A percentile compares a stretch with the other conserved stretches of the same genome.
phyloP scores from a whole-genome alignment of 2,113 vertebrate species.

The Zosterops japonicus region DNA sequence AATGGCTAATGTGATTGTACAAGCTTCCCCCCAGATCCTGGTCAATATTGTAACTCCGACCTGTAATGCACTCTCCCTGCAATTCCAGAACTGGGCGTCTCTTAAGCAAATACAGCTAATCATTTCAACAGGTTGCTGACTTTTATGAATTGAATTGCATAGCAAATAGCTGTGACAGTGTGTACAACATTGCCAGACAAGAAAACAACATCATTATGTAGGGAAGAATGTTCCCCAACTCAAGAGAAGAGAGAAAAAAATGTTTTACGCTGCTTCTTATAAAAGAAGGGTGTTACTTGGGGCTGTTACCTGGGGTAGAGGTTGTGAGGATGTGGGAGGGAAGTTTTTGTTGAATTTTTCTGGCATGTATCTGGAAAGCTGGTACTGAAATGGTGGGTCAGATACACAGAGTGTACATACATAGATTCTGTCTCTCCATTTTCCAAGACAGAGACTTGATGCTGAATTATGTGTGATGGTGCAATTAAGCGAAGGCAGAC shows the following conservation, averaged over 20 bases:
- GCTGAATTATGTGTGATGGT: neutral
- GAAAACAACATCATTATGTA: conserved; percentile 20
- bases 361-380: neutral
- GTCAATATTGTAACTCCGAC: conserved; percentile 56
- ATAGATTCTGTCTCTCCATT: neutral
- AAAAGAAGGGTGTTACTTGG: neutral
- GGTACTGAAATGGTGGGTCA: neutral
- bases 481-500: neutral
- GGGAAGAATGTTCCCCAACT: neutral
- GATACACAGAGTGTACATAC: neutral
- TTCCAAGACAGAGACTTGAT: neutral
- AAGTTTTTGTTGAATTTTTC: neutral
- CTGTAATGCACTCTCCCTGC: conserved; percentile 53
- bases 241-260: neutral
- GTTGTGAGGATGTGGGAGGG: neutral
- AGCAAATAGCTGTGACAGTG: conserved; percentile 9
- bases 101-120: conserved; percentile 70
- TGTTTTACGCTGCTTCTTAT: fast-evolving
- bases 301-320: neutral
- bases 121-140: conserved; percentile 61
- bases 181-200: conserved; percentile 24
- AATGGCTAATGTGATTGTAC: neutral
- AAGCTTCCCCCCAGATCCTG: conserved; percentile 37
- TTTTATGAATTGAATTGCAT: conserved; percentile 44
- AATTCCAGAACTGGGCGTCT: conserved; percentile 72